phyloP scores from a whole-genome alignment of 2,888 invertebrate genomes.

The Scaptomyza cyrtandrae region DNA sequence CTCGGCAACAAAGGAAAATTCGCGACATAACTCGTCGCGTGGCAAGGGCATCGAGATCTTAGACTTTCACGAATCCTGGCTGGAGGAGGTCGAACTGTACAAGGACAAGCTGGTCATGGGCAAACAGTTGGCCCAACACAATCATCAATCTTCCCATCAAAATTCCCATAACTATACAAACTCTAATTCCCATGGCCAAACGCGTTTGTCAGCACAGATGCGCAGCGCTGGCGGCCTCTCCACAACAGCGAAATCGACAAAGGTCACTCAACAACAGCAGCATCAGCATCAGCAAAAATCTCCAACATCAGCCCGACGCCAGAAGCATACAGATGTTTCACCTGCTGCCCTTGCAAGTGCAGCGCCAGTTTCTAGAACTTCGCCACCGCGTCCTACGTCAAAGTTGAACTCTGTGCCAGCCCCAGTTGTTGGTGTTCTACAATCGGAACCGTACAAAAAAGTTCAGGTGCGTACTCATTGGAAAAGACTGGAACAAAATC shows the following conservation, averaged over 20 bases:
- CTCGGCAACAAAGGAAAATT: slow-evolving; percentile 77
- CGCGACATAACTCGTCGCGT: slow-evolving; percentile 39
- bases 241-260: slow-evolving; percentile 2
- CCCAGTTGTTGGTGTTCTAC: slow-evolving; percentile 53
- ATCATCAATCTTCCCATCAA: slow-evolving; percentile 45
- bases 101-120: slow-evolving; percentile 81
- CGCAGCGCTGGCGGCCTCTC: slow-evolving; percentile 51
- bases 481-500: neutral
- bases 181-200: slow-evolving; percentile 7
- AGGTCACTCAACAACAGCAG: slow-evolving; percentile 2
- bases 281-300: slow-evolving; percentile 41
- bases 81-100: slow-evolving; percentile 83
- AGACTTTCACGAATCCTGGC: slow-evolving; percentile 84
- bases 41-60: slow-evolving; percentile 81
- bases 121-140: slow-evolving; percentile 73
- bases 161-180: slow-evolving; percentile 17
- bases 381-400: slow-evolving; percentile 40
- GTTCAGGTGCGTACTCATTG: slow-evolving; percentile 65
- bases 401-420: slow-evolving; percentile 50
- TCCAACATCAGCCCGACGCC: slow-evolving; percentile 39
- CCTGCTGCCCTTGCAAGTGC: slow-evolving; percentile 26
- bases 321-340: slow-evolving; percentile 36
- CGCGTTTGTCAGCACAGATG: slow-evolving; percentile 17
- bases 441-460: slow-evolving; percentile 73
- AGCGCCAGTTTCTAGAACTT: slow-evolving; percentile 35